Evolutionary conservation across 2,797 vertebrate genomes (phyloP), one percentile per base, ranked within the genome.

Genomic region (Rallus crepitans): DNA sequence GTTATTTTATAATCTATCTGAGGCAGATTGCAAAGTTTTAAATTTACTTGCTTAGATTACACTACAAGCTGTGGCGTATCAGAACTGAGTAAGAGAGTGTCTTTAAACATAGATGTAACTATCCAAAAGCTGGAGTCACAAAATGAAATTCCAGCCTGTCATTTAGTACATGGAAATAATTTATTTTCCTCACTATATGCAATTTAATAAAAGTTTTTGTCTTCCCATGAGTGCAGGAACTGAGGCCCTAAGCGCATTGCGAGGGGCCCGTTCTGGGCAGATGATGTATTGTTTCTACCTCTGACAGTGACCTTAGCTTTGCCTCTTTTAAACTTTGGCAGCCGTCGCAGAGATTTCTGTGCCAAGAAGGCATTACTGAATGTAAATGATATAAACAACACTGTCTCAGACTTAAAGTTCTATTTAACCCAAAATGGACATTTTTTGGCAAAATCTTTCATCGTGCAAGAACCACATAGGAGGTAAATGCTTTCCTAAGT

Each of bases 311-410:
- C 93, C 95, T 94, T 15, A 95, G 94, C 82, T 89, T 84, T 73
- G 91, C 92, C 89, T 97, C 91, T 94, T 94, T 76, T 76, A 92
- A 95, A 93, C 93, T 87, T 93, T 97, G 96, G 94, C 94, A 97
- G 89, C 82, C 68, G 23, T 59, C 1, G 1, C 75, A 59, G 65
- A 28, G n/a, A 27, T 87, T 88, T 90, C 76, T 92, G 69, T 90
- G 95, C 96, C 95, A 96, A 97, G 86, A 93, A 90, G 76, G 82
- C 93, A 88, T 94, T 91, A 95, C 89, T 88, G 83, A 71, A 94
- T 76, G 85, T 95, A 96, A 97, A 97, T 81, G 86, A 95, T 96
- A 92, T 97, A 96, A 97, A 96, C 97, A 96, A 96, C 88, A 93
- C 72, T 33, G 73, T 90, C 96, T 96, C 93, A 73, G 89, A 52